These are phyloP conservation scores for Machimus atricapillus DNA, from an alignment of 2,888 invertebrate species.

Conservation along the genomic window DNA sequence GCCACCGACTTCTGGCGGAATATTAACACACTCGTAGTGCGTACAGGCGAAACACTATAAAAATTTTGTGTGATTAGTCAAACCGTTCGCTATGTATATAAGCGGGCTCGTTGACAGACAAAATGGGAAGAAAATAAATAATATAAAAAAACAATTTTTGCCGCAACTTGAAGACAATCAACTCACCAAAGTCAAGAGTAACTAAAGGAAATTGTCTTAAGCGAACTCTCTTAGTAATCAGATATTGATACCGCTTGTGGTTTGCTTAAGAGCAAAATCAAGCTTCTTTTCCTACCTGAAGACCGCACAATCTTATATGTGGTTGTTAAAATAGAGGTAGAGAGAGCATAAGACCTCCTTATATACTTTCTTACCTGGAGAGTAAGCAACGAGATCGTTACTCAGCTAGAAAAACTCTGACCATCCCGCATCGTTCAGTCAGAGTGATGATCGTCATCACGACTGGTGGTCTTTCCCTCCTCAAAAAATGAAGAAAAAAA, in stretches of 20 bases:
- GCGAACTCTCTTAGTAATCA: slow-evolving; percentile 29
- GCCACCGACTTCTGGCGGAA: slow-evolving; percentile 40
- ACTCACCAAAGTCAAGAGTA: slow-evolving; percentile 21
- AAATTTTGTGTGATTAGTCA: slow-evolving; percentile 44
- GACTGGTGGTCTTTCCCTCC: slow-evolving; percentile 33
- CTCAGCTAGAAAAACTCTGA: slow-evolving; percentile 6
- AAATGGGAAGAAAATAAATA: neutral
- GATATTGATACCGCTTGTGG: slow-evolving; percentile 9
- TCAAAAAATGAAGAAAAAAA: neutral
- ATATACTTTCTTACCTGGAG: slow-evolving; percentile 33
- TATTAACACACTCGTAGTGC: slow-evolving; percentile 42
- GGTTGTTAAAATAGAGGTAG: neutral
- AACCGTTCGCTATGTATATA: slow-evolving; percentile 30
- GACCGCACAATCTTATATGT: neutral
- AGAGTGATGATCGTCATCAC: slow-evolving; percentile 15
- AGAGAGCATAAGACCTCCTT: neutral
- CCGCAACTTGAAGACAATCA: slow-evolving; percentile 6
- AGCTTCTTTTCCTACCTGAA: slow-evolving; percentile 5
- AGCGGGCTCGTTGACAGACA: slow-evolving; percentile 36
- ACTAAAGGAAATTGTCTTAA: slow-evolving; percentile 21
- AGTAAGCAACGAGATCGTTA: slow-evolving; percentile 3
- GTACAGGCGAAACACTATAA: slow-evolving; percentile 44
- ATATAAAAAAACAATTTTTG: neutral
- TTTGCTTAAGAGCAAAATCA: neutral
- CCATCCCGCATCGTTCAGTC: neutral